Conservation (phyloP, 2,797 vertebrate genomes). For the Channa striata region DNA sequence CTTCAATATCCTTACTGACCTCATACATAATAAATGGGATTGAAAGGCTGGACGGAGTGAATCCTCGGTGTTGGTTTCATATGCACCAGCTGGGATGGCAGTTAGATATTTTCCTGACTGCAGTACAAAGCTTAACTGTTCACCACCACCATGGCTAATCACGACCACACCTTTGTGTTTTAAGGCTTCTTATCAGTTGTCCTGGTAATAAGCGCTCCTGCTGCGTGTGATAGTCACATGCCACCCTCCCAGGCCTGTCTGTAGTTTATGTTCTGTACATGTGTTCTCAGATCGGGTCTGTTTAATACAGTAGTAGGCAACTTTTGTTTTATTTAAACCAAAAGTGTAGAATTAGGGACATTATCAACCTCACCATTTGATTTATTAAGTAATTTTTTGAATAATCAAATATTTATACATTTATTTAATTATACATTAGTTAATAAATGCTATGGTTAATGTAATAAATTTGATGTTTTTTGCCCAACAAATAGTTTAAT, state of each 20-base stretch:
- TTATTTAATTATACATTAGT: too few species aligned
- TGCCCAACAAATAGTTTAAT: neutral
- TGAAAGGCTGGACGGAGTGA: neutral
- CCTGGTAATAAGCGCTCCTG: constrained; percentile 28
- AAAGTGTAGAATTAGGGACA: neutral
- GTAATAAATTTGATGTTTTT: too few species aligned
- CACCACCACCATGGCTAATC: neutral
- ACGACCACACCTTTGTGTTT: constrained; percentile 39
- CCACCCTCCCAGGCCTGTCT: constrained; percentile 25
- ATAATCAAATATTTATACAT: too few species aligned
- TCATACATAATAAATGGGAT: constrained; percentile 6
- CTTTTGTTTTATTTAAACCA: neutral
- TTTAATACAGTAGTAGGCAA: neutral
- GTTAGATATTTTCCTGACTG: constrained; percentile 3
- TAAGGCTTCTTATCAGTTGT: constrained; percentile 32
- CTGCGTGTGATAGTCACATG: constrained; percentile 54
- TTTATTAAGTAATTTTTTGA: too few species aligned
- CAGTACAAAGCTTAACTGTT: neutral
- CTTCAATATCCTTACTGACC: neutral
- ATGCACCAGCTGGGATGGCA: neutral
- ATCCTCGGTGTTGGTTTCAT: constrained; percentile 14
- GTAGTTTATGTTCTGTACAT: constrained; percentile 24
- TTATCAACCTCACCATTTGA: neutral
- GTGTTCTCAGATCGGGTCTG: neutral
- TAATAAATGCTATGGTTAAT: too few species aligned